A percentile compares a stretch with the other conserved stretches of the same genome.
phyloP scores from a whole-genome alignment of 2,113 vertebrate species.

The Cyanoderma ruficeps region DNA sequence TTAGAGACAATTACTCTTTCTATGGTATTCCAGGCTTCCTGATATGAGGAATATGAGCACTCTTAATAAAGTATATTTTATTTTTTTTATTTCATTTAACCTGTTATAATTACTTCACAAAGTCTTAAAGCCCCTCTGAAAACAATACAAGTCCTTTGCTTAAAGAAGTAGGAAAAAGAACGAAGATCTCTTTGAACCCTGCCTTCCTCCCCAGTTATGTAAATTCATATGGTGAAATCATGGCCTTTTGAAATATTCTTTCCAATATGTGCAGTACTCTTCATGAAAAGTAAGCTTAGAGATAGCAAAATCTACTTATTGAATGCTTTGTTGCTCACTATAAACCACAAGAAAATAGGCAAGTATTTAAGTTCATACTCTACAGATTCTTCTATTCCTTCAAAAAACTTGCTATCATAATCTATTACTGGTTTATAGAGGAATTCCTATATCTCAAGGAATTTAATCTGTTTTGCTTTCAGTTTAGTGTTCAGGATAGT shows the following conservation, averaged over 20 bases:
- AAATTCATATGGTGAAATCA: neutral
- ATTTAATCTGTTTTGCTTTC: neutral
- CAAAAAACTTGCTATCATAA: neutral
- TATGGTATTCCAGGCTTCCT: neutral
- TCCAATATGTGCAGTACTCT: neutral
- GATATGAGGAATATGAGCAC: neutral
- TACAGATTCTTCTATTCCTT: neutral
- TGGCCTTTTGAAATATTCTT: neutral
- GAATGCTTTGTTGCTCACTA: neutral
- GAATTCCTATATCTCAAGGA: neutral
- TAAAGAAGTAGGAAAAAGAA: neutral
- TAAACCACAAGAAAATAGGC: neutral
- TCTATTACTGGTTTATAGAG: neutral
- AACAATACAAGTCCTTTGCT: neutral
- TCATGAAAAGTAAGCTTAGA: neutral
- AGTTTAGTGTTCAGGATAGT: neutral
- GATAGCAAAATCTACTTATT: neutral
- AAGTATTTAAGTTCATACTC: neutral
- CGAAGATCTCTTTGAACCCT: neutral
- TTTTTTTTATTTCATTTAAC: neutral
- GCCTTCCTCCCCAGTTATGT: neutral
- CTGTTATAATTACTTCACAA: neutral
- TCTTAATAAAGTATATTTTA: neutral
- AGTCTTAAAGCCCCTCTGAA: neutral
- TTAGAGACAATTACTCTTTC: neutral